Evolutionary conservation across 2,797 vertebrate species (phyloP), one percentile per base, ranked within the genome.

Genomic region (Iguana delicatissima): DNA sequence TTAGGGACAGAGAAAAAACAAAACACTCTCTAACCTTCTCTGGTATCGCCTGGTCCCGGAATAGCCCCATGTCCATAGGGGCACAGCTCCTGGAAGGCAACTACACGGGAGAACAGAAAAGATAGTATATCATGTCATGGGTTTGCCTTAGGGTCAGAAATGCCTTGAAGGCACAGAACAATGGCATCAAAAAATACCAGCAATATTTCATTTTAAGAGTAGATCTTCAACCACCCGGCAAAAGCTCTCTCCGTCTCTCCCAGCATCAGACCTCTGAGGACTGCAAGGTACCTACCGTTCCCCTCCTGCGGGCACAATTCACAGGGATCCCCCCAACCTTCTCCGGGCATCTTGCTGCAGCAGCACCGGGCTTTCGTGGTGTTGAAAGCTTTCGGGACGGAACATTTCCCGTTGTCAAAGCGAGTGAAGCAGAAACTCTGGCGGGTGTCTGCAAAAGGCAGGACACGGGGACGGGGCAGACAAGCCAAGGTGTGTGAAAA

Each of bases 291-390:
- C 98, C 94, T 93, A 99, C 99, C 98, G 0, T 98, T 98, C 0
- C 85, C 97, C 69, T 98, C 97, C 74, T 97, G 97, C 0, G 99
- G 99, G 91, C 99, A 99, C 92, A 99, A 98, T 93, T 99, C 98
- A 4, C 99, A 99, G 18, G 99, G 99, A n/a, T 99, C 98, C 0
- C 98, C 98, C 99, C 99, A 99, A 46, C 99, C 99, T 94, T 99
- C 98, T 0, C 98, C 98, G 0, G 98, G 98, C 98, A 98, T 98
- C 95, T 98, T 98, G 96, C 98, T 99, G 96, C 99, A 99, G 94
- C 99, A 99, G 94, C 99, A 99, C 94, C 97, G 98, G 87, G 98
- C 98, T 93, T 99, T 99, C 92, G 98, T 99, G 92, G 98, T 98
- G 97, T 99, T 99, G 93, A 98, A 98, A 74, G 98, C 98, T 93